Evolutionary conservation across 2,113 vertebrate species (phyloP), one percentile per base, ranked within the genome.

Genomic region (Riparia riparia): DNA sequence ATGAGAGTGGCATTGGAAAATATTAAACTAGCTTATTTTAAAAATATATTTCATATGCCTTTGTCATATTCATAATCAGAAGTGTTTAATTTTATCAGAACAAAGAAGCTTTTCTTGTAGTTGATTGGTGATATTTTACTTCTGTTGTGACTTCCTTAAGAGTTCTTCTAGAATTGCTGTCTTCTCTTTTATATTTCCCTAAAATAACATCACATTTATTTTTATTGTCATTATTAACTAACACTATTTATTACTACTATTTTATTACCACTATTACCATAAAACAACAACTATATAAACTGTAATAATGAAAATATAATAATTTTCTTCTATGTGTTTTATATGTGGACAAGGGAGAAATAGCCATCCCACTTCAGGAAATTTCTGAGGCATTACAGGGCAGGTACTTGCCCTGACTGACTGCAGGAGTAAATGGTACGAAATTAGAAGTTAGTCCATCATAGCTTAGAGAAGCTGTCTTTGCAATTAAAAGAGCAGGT

Each of bases 61-160:
- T 98, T 98, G 73, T 97, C 94, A 71, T 97, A 97, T 68, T 98
- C 96, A 19, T 98, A 97, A 57, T 98, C 97, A 49, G 94, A 97
- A 86, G 97, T 94, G 14, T 66, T 96, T 93, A 81, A 74, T 96
- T 97, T 98, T 4, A 72, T 97, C 72, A 98, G 96, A 92, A 97
- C 91, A 94, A 98, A 98, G 71, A 97, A 91, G 1, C 83, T 85
- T 70, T 97, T 96, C 90, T 98, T 98, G 91, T 98, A 98, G 91
- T 97, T 98, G 79, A 74, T 86, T 54, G 93, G 95, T 51, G 97
- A 97, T 71, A 95, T 89, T 98, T 95, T 97, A 97, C 95, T 98
- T 98, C 88, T 98, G 96, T 68, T 98, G 97, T 60, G 97, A 98
- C 88, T 95, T 97, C 92, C 98, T 98, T 70, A 98, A 83, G 90